phyloP scores from a whole-genome alignment of 30 jellyfish, hydroid and myxozoan genomes.

The Hydractinia echinata region DNA sequence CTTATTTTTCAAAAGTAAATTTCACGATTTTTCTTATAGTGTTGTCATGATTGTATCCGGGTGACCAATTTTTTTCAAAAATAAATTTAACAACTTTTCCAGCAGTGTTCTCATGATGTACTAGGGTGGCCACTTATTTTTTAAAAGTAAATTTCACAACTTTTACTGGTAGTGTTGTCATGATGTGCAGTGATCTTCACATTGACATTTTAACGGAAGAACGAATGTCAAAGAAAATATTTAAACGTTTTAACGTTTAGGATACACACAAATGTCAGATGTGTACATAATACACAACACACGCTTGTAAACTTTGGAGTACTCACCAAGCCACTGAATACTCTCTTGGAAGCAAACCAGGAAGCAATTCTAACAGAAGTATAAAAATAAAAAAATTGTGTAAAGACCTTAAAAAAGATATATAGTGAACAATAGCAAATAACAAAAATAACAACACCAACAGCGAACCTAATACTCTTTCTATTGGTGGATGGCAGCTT shows the following conservation, averaged over 20 bases:
- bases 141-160: no score
- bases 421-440: background rate
- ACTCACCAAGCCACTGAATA: constrained; percentile 81
- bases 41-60: no score
- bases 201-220: no score
- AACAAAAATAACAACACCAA: background rate
- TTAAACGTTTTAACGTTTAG: background rate
- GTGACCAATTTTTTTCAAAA: no score
- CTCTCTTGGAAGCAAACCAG: constrained; percentile 88
- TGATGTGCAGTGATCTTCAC: no score
- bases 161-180: no score
- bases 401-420: background rate
- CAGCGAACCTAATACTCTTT: constrained; percentile 59
- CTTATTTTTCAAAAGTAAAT: no score
- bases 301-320: background rate
- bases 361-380: constrained; percentile 54
- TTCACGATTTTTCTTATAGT: no score
- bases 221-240: background rate
- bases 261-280: background rate
- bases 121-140: no score
- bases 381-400: background rate
- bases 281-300: no score
- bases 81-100: no score
- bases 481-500: constrained; percentile 80
- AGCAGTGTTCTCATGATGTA: no score